Base-by-base conservation (phyloP, 2,888 invertebrate genomes). In the Drosophila paramelanica region DNA sequence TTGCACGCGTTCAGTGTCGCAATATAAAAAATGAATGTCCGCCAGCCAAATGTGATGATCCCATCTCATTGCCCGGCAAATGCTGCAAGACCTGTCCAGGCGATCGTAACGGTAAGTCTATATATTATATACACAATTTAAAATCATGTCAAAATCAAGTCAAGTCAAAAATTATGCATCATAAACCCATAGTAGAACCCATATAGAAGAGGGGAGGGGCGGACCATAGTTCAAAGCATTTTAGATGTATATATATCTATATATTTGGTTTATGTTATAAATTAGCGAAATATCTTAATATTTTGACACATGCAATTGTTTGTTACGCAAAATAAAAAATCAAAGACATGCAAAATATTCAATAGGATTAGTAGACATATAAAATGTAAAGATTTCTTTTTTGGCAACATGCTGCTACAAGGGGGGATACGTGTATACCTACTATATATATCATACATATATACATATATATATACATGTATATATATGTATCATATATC, bases 11-110 rank as follows among this genome's bases (percentile, higher is more conserved):
- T 27, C 96, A 96, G 83, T 98, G 98, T 92, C 95, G 96, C 79
- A 98, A 97, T 91, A 97, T 98, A 77, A 98, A 97, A 93, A 96
- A 96, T 90, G 97, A 98, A 90, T 98, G 98, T 90, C 98, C 98
- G 7, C 96, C 96, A 87, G 95, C 96, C 17, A 95, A 95, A 17
- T 98, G 98, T 92, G 96, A 96, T 72, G 96, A 97, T 81, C 98
- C 98, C 0, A 95, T 97, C 42, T 93, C 97, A 64, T 93, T 96
- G 75, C 96, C 97, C 20, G 97, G 97, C 75, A 94, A 96, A 87
- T 98, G 98, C 93, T 98, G 98, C 93, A 98, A 98, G 93, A 95
- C 96, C 5, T 98, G 98, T 91, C 97, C 97, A 7, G 97, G 96
- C 75, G 96, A 97, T 89, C 90, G 93, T 68, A 94, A 94, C 91